These are phyloP conservation scores for Mesoligia furuncula DNA, from an alignment of 2,888 invertebrate species.

Conservation along the genomic window DNA sequence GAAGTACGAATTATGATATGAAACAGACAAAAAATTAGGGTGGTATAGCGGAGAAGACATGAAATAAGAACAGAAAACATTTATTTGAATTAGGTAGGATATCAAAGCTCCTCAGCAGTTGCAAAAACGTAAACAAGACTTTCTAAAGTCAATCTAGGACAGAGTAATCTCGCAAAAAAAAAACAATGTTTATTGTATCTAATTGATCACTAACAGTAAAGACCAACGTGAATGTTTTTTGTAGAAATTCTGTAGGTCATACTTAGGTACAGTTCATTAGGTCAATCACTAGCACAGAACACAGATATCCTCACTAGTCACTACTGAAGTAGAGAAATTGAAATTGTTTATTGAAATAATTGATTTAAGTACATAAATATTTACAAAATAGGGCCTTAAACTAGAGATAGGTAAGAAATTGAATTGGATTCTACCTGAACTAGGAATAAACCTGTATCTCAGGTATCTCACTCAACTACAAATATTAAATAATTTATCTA, in stretches of 20 bases:
- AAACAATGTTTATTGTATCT: conserved; percentile 5
- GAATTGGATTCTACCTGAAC: too few species aligned
- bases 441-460: too few species aligned
- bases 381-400: too few species aligned
- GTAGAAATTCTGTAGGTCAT: conserved; percentile 5
- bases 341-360: too few species aligned
- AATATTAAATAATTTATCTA: too few species aligned
- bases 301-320: background rate
- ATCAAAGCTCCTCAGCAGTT: background rate
- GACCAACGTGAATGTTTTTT: conserved; percentile 29
- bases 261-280: conserved; percentile 31
- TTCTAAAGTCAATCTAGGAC: conserved; percentile 28
- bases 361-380: too few species aligned
- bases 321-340: too few species aligned
- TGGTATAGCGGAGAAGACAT: background rate
- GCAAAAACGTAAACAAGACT: conserved; percentile 9
- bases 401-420: too few species aligned
- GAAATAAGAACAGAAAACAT: background rate
- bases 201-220: conserved; percentile 25
- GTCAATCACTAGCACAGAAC: conserved; percentile 16
- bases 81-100: background rate
- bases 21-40: background rate
- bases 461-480: too few species aligned
- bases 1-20: background rate
- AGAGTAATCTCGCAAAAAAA: background rate